Base-by-base conservation (phyloP, 2,113 vertebrate genomes). In the Paradoxurus hermaphroditus region DNA sequence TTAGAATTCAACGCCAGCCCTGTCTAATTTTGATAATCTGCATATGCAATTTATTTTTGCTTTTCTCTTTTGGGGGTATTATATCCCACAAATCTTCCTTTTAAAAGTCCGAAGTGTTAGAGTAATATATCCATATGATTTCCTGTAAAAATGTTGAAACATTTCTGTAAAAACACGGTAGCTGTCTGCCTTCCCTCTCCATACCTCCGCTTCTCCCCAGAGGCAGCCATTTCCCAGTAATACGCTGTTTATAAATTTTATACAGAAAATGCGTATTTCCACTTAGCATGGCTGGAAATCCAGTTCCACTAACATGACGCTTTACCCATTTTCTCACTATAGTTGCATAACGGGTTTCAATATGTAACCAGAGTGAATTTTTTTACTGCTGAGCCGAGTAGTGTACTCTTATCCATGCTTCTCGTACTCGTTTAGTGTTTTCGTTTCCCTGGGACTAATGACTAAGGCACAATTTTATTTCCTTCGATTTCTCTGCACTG, bases 161-260 rank as follows among this genome's bases (percentile, higher is more conserved):
- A 2, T 8, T 87, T 34, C 67, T 34, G 25, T 72, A 23, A 21
- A 29, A 14, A 4, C 25, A 13, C n/a, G 19, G 34, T 34, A n/a
- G 34, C 11, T 11, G 1, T 19, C 9, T 36, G 31, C 56, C 21
- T n/a, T 15, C 31, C 4, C 25, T 31, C 16, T 10, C 21, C 10
- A 5, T 21, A 19, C 8, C 25, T 18, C 46, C 3, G 4, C 46
- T 34, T 12, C 46, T 39, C 18, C 62, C 44, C 44, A 91, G 75
- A 39, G 18, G 41, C 9, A 15, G 21, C 41, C 15, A 6, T 29
- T 9, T 63, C 5, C 4, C n/a, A 16, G 44, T 7, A 27, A 23
- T 12, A 4, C 1, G 41, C 10, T 19, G 10, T 8, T 49, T 19
- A 21, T 5, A 18, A 18, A 15, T 18, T 5, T 36, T 2, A 51